Conservation (phyloP, 2,888 invertebrate genomes). For the Boloria selene region DNA sequence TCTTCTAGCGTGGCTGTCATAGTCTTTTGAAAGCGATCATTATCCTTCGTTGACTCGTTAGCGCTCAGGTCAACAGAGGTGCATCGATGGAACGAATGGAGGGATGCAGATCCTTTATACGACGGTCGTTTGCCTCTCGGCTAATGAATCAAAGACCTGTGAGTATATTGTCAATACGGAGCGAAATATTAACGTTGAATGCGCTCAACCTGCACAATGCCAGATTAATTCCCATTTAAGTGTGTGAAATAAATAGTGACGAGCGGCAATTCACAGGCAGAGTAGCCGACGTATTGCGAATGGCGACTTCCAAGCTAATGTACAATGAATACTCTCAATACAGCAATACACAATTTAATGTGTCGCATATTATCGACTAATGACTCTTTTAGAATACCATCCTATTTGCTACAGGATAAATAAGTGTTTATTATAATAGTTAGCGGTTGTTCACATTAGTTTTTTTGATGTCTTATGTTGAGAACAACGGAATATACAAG, state of each 20-base stretch:
- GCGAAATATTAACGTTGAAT: slow-evolving; percentile 70
- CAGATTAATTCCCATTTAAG: slow-evolving; percentile 75
- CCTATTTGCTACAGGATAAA: slow-evolving; percentile 17
- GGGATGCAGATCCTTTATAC: slow-evolving; percentile 73
- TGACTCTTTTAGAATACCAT: slow-evolving; percentile 29
- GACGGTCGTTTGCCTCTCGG: slow-evolving; percentile 70
- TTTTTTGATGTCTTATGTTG: not conserved
- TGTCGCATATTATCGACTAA: slow-evolving; percentile 35
- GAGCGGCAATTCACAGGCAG: slow-evolving; percentile 43
- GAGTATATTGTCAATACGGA: slow-evolving; percentile 74
- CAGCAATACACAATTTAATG: slow-evolving; percentile 39
- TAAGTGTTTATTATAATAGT: slow-evolving; percentile 10
- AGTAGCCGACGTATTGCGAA: slow-evolving; percentile 36
- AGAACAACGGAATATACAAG: not conserved
- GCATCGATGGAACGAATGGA: slow-evolving; percentile 70
- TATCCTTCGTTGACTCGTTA: slow-evolving; percentile 72
- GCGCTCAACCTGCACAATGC: slow-evolving; percentile 62
- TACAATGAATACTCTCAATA: slow-evolving; percentile 48
- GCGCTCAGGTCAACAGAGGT: slow-evolving; percentile 69
- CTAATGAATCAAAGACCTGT: slow-evolving; percentile 77
- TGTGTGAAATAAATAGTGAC: slow-evolving; percentile 68
- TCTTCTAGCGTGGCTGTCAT: slow-evolving; percentile 60
- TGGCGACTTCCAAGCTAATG: slow-evolving; percentile 44
- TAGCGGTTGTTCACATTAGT: not conserved
- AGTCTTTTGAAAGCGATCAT: slow-evolving; percentile 71